phyloP scores from a whole-genome alignment of 2,797 vertebrate genomes.

The Coracias cyanogaster region DNA sequence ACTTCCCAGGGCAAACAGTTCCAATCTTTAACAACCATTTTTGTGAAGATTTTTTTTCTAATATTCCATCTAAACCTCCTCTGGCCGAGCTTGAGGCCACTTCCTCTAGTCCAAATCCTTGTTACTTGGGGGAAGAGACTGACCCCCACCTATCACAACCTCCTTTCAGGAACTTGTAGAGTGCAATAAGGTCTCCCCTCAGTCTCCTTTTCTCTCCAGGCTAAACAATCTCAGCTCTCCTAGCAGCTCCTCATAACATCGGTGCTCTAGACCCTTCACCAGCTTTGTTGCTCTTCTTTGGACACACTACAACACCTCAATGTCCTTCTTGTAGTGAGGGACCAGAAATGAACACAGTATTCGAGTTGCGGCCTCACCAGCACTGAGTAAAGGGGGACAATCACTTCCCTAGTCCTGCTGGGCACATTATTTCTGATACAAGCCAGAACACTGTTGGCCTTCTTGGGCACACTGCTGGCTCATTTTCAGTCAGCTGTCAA shows the following conservation, averaged over 20 bases:
- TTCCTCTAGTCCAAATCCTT: not conserved
- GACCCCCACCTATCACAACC: not conserved
- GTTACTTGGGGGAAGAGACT: not conserved
- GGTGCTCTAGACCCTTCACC: not conserved
- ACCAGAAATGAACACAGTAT: not conserved
- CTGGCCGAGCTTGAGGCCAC: not conserved
- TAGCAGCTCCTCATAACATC: not conserved
- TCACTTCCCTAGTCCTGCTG: not conserved
- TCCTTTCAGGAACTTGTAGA: not conserved
- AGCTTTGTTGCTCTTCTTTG: not conserved
- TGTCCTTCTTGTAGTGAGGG: not conserved
- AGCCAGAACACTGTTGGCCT: not conserved
- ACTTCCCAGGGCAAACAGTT: not conserved
- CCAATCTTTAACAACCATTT: not conserved
- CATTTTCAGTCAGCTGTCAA: not conserved
- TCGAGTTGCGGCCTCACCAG: not conserved
- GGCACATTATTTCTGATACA: not conserved
- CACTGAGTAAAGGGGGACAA: no score
- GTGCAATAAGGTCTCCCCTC: not conserved
- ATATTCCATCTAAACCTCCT: not conserved
- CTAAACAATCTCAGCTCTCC: not conserved
- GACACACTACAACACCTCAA: not conserved
- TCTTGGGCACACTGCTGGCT: not conserved
- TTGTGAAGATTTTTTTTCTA: not conserved
- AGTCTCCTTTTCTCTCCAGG: not conserved